phyloP scores from a whole-genome alignment of 2,113 vertebrate genomes.

The Lampris megalopsis region DNA sequence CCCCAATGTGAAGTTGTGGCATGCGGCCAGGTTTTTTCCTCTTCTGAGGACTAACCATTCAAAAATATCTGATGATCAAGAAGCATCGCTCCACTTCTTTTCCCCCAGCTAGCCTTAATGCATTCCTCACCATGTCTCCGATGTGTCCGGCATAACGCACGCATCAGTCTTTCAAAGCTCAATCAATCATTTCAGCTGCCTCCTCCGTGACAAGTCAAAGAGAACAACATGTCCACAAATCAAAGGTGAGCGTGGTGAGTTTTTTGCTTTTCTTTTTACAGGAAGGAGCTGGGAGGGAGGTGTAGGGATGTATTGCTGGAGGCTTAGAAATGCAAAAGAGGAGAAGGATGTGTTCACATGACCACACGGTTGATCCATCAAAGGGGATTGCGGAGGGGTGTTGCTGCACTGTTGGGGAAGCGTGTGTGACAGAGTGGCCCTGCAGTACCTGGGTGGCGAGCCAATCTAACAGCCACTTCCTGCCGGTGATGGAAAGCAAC shows the following conservation, averaged over 20 bases:
- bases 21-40: constrained; percentile 30
- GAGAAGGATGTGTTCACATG: constrained; percentile 78
- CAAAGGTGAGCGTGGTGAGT: constrained; percentile 65
- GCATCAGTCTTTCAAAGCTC: constrained; percentile 72
- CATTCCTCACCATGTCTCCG: constrained; percentile 29
- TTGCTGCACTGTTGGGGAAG: constrained; percentile 59
- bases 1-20: constrained; percentile 33
- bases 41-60: neutral
- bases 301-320: constrained; percentile 70
- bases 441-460: constrained; percentile 57
- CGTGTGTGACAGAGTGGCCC: constrained; percentile 50
- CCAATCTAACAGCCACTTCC: constrained; percentile 66
- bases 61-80: constrained; percentile 28
- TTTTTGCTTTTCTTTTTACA: constrained; percentile 18
- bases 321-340: constrained; percentile 77
- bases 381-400: constrained; percentile 62
- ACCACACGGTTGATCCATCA: constrained; percentile 79
- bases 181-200: constrained; percentile 76
- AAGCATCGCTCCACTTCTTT: constrained; percentile 25
- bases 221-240: constrained; percentile 79
- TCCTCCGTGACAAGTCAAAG: constrained; percentile 68
- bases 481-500: constrained; percentile 58
- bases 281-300: constrained; percentile 58
- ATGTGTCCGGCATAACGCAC: constrained; percentile 56
- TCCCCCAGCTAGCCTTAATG: constrained; percentile 52